phyloP scores from a whole-genome alignment of 1,140 invertebrate genomes.

The Drosophila miranda region DNA sequence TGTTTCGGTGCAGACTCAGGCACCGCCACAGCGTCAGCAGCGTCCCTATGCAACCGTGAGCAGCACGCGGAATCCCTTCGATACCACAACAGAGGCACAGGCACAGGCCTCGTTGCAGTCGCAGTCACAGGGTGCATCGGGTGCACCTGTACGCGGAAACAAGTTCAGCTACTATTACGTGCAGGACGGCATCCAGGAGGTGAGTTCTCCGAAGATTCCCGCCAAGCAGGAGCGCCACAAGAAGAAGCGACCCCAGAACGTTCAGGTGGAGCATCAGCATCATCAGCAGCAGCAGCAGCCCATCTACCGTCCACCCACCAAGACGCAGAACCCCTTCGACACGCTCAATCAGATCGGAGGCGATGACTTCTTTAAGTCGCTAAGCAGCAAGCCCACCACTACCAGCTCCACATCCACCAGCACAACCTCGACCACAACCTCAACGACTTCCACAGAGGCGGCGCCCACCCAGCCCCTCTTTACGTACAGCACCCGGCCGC shows the following conservation, averaged over 20 bases:
- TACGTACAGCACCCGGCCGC: conserved; percentile 63
- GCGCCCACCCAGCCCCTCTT: conserved; percentile 60
- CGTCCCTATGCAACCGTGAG: conserved; percentile 41
- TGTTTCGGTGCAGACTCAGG: conserved; percentile 26
- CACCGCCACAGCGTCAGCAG: conserved; percentile 40
- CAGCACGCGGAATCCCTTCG: conserved; percentile 67
- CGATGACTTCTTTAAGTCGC: conserved; percentile 74
- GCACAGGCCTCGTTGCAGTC: conserved; percentile 17
- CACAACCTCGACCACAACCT: conserved; percentile 44
- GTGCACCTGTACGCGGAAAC: conserved; percentile 58
- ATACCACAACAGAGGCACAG: conserved; percentile 51
- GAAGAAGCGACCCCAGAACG: conserved; percentile 69
- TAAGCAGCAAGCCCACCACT: conserved; percentile 46
- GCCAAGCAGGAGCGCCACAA: conserved; percentile 73
- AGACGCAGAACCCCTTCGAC: conserved; percentile 67
- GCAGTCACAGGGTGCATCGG: conserved; percentile 1
- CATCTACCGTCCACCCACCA: conserved; percentile 57
- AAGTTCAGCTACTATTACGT: conserved; percentile 78
- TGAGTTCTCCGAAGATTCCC: conserved; percentile 61
- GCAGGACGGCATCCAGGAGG: conserved; percentile 76
- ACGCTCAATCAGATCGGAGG: conserved; percentile 72
- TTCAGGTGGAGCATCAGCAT: conserved; percentile 34
- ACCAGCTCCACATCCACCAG: conserved; percentile 57
- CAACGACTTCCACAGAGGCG: conserved; percentile 68
- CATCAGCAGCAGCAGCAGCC: conserved; percentile 41